Conservation (phyloP, 2,888 invertebrate genomes). For the Spodoptera exigua region DNA sequence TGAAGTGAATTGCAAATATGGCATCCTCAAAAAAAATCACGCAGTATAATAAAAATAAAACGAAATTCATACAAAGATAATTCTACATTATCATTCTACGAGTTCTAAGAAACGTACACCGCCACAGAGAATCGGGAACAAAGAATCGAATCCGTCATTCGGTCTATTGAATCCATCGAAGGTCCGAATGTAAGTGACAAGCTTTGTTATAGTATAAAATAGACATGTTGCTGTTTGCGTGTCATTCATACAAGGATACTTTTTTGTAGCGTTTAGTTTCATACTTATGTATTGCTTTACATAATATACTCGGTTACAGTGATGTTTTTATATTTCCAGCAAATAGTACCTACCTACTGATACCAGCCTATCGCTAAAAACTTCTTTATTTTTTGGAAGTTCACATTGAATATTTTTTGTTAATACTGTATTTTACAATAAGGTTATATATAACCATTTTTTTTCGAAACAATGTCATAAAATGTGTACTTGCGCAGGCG, state of each 20-base stretch:
- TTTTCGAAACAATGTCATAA: slow-evolving; percentile 33
- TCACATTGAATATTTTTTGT: too few relatives aligned
- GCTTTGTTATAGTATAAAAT: slow-evolving; percentile 33
- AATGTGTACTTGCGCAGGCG: slow-evolving; percentile 45
- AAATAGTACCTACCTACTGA: too few relatives aligned
- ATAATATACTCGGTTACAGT: not conserved
- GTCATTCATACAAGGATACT: slow-evolving; percentile 9
- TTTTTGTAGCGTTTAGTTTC: slow-evolving; percentile 15
- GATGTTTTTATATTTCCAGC: not conserved
- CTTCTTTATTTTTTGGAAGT: too few relatives aligned
- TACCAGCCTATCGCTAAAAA: too few relatives aligned
- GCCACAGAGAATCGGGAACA: slow-evolving; percentile 32
- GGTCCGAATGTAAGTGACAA: slow-evolving; percentile 29
- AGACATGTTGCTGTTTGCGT: slow-evolving; percentile 25
- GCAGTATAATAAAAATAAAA: slow-evolving; percentile 5
- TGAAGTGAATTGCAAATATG: too few relatives aligned
- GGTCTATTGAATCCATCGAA: slow-evolving; percentile 29
- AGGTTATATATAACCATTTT: too few relatives aligned
- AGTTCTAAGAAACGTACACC: slow-evolving; percentile 17
- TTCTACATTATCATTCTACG: slow-evolving; percentile 14
- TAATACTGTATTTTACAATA: too few relatives aligned
- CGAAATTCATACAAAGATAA: slow-evolving; percentile 17
- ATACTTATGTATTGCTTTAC: too few relatives aligned
- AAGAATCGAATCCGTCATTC: slow-evolving; percentile 37
- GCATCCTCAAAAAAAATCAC: slow-evolving; percentile 10